Conservation (phyloP, 92 coral and sea anemone species). For the Montipora capitata region DNA sequence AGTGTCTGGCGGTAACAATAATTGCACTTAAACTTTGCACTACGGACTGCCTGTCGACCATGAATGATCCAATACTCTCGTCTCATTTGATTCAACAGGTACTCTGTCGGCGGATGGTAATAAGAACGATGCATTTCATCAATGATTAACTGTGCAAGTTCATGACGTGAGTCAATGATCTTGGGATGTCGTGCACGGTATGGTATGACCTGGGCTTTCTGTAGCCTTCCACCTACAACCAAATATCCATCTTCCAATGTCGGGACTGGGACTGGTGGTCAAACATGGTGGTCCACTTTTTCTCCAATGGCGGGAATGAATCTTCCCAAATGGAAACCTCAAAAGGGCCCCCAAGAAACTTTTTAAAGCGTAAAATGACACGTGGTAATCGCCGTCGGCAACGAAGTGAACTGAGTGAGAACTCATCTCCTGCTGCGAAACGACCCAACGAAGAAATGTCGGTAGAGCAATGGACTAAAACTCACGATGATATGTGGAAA, state of each 20-base stretch:
- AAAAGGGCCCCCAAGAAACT: too few species aligned
- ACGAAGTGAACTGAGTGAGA: too few species aligned
- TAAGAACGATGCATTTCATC: constrained; percentile 49
- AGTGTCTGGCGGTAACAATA: constrained; percentile 28
- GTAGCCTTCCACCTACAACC: constrained; percentile 41
- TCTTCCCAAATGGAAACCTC: too few species aligned
- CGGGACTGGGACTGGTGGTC: neutral
- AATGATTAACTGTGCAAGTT: constrained; percentile 41
- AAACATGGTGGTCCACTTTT: too few species aligned
- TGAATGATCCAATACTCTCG: constrained; percentile 28
- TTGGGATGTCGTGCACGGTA: constrained; percentile 7
- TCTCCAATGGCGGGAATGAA: too few species aligned
- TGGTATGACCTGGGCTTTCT: constrained; percentile 28
- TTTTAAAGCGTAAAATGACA: too few species aligned
- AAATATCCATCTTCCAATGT: constrained; percentile 8
- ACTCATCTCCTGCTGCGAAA: too few species aligned
- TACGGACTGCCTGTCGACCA: constrained; percentile 1
- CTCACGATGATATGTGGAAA: too few species aligned
- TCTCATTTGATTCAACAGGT: constrained; percentile 10
- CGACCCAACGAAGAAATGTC: too few species aligned
- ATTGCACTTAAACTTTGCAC: neutral
- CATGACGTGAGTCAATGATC: constrained; percentile 33
- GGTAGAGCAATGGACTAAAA: too few species aligned
- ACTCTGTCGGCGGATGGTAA: constrained; percentile 46
- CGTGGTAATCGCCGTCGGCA: too few species aligned